Base-by-base conservation (phyloP, 2,113 vertebrate species). In the Isurus oxyrinchus region DNA sequence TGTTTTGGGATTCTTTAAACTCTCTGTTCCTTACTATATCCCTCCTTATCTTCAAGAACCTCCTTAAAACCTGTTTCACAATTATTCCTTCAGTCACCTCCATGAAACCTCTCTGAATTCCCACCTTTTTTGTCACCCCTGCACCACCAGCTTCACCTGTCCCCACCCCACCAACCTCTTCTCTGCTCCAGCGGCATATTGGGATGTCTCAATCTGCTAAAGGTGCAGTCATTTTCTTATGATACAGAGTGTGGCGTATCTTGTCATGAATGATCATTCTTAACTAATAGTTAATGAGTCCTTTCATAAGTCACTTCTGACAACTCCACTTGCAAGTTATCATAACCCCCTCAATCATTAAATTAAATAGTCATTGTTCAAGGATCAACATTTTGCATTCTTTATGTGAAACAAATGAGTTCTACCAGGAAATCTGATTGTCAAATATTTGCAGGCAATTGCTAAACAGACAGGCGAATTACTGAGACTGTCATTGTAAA, bases 291-390 rank as follows among this genome's bases (percentile, higher is more conserved):
- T 57, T 90, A 90, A 90, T 90, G 55, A 90, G 53, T 57, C 87
- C 27, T 88, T 88, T 3, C 86, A 57, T 57, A 90, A 57, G 8
- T 57, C 87, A 90, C 53, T 90, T 53, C 53, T 90, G 87, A 90
- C 87, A 90, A 31, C 49, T 27, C 87, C 87, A 90, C 53, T 90
- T 90, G 3, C 49, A 90, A 57, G 53, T 90, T 90, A 90, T 88
- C 86, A 88, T 59, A 25, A 13, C 87, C 87, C 57, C 87, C 53
- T 90, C 87, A 59, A 57, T 90, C 87, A 90, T 59, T 90, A 90
- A 55, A 57, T 90, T 90, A 90, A 90, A 90, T 4, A 57, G 49
- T 57, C 53, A 57, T 90, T 90, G 55, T 57, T 90, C 53, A 90
- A 53, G 53, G 25, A 55, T 27, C 49, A 87, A 90, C 53, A 57